phyloP scores from a whole-genome alignment of 2,888 invertebrate species.

The Dolomedes plantarius region DNA sequence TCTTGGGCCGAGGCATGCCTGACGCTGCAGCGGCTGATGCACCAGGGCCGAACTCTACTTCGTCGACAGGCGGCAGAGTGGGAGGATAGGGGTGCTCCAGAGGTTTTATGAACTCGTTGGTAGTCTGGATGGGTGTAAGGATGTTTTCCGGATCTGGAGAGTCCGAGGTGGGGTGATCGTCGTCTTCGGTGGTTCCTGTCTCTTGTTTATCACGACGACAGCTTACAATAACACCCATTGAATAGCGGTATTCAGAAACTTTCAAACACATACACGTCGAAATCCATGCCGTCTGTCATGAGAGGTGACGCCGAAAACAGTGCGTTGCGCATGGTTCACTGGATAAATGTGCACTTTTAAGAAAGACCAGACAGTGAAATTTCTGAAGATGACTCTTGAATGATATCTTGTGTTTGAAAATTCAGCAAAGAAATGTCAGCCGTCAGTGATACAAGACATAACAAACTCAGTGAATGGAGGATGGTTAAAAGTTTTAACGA shows the following conservation, averaged over 20 bases:
- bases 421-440: too few species aligned
- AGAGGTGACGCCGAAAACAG: too few species aligned
- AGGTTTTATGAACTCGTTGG: constrained; percentile 52
- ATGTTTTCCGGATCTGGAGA: constrained; percentile 39
- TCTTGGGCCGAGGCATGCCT: constrained; percentile 45
- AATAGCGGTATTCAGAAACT: neutral
- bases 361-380: too few species aligned
- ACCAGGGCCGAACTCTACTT: constrained; percentile 54
- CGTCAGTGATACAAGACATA: too few species aligned
- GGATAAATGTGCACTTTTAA: too few species aligned
- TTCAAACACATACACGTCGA: neutral
- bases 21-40: neutral
- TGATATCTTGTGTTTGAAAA: too few species aligned
- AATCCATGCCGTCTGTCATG: too few species aligned
- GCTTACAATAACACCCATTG: constrained; percentile 61
- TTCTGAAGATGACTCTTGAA: too few species aligned
- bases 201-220: constrained; percentile 37
- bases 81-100: constrained; percentile 54
- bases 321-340: too few species aligned
- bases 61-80: constrained; percentile 55
- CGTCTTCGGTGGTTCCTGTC: neutral
- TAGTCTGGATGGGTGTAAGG: constrained; percentile 38
- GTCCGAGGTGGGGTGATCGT: neutral
- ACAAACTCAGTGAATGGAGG: too few species aligned
- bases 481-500: too few species aligned